Base-by-base conservation (phyloP, 2,888 invertebrate genomes). In the Drosophila nr. medialis region DNA sequence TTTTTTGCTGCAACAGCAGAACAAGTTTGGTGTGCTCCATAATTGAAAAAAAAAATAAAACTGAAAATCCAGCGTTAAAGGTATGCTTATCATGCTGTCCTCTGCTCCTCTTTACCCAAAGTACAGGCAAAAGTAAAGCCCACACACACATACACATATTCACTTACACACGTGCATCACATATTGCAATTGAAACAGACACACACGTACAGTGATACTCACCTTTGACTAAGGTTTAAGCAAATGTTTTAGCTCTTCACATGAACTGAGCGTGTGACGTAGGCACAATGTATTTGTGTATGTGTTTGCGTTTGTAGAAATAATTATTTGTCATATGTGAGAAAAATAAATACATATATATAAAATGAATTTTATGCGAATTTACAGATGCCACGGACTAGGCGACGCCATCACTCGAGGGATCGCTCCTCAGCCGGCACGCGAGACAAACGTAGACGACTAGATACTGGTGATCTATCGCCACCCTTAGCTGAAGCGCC, bases 331-430 rank as follows among this genome's bases (percentile, higher is more conserved):
- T 36, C 21, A 45, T 49, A 45, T 59, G 29, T 56, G 42, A 65
- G 40, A 30, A 30, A 53, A 48, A 48, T 56, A 53, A 40, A 38
- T 42, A 21, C 13, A 34, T 51, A 18, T 55, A 29, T 51, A 4
- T 45, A 24, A 8, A 24, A 45, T 24, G 1, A 49, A 18, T 48
- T 53, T 30, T 54, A 13, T 56, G 27, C 42, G 27, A 29, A 29
- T 45, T 76, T 63, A 70, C 36, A 97, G 97, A 97, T 97, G 97
- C 97, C 97, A 91, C 95, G 96, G 89, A 96, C 96, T 80, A 95
- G 96, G 89, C 96, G 97, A 94, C 96, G 96, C 94, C 96, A 96
- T 92, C 96, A 96, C 91, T 95, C 95, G 95, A 95, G 94, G 77
- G 95, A 95, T 78, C 94, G 94, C 81, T 92, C 93, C 75, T 92